These are phyloP conservation scores for Sylvia atricapilla DNA, from an alignment of 2,113 vertebrate species.

Conservation along the genomic window DNA sequence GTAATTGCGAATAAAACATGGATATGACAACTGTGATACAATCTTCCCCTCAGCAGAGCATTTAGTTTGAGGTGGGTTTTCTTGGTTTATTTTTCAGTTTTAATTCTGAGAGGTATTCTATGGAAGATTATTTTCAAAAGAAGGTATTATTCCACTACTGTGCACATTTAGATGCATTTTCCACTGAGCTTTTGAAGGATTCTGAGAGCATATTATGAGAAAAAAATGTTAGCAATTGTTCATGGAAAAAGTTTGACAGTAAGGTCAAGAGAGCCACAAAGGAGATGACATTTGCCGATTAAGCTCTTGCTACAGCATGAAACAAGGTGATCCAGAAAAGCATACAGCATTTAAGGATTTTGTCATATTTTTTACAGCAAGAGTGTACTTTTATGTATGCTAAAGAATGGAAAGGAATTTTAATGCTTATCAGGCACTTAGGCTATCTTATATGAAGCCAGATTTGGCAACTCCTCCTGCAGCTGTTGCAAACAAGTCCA, in stretches of 20 bases:
- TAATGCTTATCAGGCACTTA: slow-evolving; percentile 48
- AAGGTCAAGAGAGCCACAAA: slow-evolving; percentile 12
- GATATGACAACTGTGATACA: neutral
- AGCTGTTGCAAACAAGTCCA: slow-evolving; percentile 68
- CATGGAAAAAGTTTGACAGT: neutral
- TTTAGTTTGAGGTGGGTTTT: neutral
- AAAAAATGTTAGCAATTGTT: neutral
- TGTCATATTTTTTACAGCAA: neutral
- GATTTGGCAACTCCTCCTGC: slow-evolving; percentile 57
- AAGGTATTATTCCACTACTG: neutral
- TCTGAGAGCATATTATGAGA: neutral
- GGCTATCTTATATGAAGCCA: slow-evolving; percentile 54
- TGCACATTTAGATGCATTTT: neutral
- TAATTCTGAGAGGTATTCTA: neutral
- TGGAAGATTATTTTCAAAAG: neutral
- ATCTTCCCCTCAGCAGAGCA: neutral
- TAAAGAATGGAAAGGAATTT: slow-evolving; percentile 61
- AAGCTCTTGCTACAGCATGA: neutral
- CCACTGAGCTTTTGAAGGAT: neutral
- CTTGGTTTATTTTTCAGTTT: neutral
- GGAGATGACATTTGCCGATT: neutral
- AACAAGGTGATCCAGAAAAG: slow-evolving; percentile 18
- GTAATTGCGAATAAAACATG: neutral
- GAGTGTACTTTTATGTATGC: neutral
- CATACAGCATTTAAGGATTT: slow-evolving; percentile 14